Evolutionary conservation across 2,888 invertebrate genomes (phyloP), one percentile per base, ranked within the genome.

Genomic region (Chesias legatella): DNA sequence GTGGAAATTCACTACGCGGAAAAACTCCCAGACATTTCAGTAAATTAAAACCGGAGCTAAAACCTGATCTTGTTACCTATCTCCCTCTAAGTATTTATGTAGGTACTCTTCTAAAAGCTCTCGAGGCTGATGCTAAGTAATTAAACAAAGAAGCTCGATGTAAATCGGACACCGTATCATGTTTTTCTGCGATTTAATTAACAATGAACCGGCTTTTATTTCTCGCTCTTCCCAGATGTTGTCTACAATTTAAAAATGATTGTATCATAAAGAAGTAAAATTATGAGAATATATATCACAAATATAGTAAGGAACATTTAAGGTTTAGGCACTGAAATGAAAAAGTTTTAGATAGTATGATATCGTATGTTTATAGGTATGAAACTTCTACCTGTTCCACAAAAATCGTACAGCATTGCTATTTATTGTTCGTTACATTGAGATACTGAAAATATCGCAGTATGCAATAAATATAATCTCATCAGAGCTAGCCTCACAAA

Each of bases 41-140:
- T 70, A 75, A 79, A 82, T 82, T 79, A 79, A 78, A 79, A 73
- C 70, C 71, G 70, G 64, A 67, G 59, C 56, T 59, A 51, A 54
- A 52, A 53, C 54, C 61, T 67, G 68, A 73, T 76, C 73, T 70
- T 62, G 63, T 73, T 77, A 67, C 56, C 52, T 58, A 53, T 51
- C 53, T 56, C 37, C 49, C 47, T 29, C 9, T 41, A 36, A 32
- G 13, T 21, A 28, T 29, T 8, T 41, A 36, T 35, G 13, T 21
- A 28, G 29, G 29, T 26, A 8, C 25, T 17, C 7, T 36, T 42
- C 17, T 26, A 23, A 34, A 39, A 40, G 32, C 25, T 28, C 10
- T 21, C 20, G 13, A 25, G 2, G 21, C 17, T 26, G 22, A 17
- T 26, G n/a, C 31, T 39, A 35, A 42, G 41, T 34, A 44, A 39